phyloP scores from a whole-genome alignment of 2,113 vertebrate species.

The Chamaea fasciata region DNA sequence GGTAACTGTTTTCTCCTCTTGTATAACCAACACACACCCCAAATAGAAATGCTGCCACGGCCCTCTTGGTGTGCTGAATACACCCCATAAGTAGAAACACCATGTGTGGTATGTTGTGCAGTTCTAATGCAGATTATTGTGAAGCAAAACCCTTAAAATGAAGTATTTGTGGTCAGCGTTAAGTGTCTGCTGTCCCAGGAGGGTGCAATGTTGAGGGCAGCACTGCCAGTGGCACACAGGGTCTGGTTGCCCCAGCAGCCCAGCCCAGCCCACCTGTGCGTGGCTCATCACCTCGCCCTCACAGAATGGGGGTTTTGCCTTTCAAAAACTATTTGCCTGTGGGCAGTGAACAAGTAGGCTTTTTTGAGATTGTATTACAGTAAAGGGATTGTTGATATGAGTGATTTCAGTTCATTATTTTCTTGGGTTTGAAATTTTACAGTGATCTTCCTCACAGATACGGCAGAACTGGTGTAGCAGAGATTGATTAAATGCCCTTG shows the following conservation, averaged over 20 bases:
- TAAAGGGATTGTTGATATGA: neutral
- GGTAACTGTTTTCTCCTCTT: neutral
- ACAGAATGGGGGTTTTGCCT: neutral
- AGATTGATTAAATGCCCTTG: neutral
- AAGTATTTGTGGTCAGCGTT: neutral
- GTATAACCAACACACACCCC: accelerated
- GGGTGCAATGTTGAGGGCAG: neutral
- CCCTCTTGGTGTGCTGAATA: neutral
- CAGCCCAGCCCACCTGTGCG: neutral
- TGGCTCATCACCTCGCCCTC: accelerated
- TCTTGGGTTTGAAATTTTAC: neutral
- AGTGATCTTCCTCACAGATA: neutral
- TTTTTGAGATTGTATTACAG: neutral
- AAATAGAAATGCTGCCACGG: accelerated
- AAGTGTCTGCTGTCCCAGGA: accelerated
- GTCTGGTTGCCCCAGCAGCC: neutral
- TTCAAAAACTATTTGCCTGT: constrained; percentile 1
- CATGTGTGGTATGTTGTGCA: accelerated
- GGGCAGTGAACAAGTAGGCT: neutral
- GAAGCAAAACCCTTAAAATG: neutral
- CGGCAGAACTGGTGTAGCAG: neutral
- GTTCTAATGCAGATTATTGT: neutral
- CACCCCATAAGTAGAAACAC: accelerated
- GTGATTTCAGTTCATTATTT: neutral
- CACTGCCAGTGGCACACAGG: neutral